Evolutionary conservation across 2,888 invertebrate genomes (phyloP), one percentile per base, ranked within the genome.

Genomic region (Nebria salina): DNA sequence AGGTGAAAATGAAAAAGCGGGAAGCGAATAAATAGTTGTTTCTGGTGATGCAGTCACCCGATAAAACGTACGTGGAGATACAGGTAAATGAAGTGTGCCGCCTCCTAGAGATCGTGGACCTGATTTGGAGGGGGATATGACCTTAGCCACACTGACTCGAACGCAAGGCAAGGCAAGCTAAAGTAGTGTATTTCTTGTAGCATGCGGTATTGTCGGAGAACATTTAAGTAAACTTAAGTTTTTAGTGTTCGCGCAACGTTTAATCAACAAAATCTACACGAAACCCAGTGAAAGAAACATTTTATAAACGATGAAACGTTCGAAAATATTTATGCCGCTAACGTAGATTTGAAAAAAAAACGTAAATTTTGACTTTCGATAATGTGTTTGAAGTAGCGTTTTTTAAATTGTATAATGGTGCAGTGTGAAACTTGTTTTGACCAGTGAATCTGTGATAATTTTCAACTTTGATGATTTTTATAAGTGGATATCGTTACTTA

Each of bases 101-200:
- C 80, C 73, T 68, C 20, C 72, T 34, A 70, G 26, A 68, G 75
- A 80, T 80, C 75, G 75, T 75, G 80, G 65, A 34, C 26, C 54
- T 15, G 15, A 34, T 64, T 75, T 75, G 80, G 70, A 75, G 80
- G 70, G 79, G 80, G 75, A 79, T 79, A 80, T 80, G 80, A 80
- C 80, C 80, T 80, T 80, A 80, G 64, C 34, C 66, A 79, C 68
- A 15, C 79, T 79, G 34, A 75, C 80, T 65, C 65, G 65, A 66
- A 68, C 80, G 73, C 75, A 65, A 64, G 41, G 13, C 72, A 65
- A 74, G 70, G 72, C 72, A 54, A 80, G 75, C 80, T 73, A 78
- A 73, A 76, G 65, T 65, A 34, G 73, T 70, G 54, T 70, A 75
- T 80, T 79, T 72, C 74, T 79, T 74, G 75, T 41, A 70, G 75